Evolutionary conservation across 1,140 invertebrate genomes (phyloP).

Genomic region (Cydia amplana): DNA sequence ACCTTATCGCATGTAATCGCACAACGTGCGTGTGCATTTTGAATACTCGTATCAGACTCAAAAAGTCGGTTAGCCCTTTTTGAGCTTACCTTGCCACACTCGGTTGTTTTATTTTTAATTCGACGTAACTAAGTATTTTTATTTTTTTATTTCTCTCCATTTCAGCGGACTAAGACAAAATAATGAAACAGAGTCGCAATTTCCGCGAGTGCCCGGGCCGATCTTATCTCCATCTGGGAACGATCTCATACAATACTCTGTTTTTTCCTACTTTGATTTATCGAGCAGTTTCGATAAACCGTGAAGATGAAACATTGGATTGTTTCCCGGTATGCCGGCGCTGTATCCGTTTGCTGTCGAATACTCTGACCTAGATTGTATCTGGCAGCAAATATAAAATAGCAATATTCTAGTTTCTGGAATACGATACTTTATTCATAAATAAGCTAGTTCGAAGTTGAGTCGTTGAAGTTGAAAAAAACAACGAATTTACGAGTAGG

Average conservation of each 20-base stretch:
- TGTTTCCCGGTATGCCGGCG: background rate
- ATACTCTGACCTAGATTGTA: conserved; percentile 2
- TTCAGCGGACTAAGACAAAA: background rate
- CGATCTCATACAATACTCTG: conserved; percentile 23
- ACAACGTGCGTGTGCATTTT: too few species aligned
- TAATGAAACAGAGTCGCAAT: background rate
- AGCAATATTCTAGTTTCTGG: background rate
- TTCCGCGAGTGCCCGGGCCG: background rate
- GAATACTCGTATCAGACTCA: too few species aligned
- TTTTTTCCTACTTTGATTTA: conserved; percentile 28
- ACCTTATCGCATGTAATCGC: too few species aligned
- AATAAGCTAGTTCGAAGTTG: background rate
- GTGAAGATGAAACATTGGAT: conserved; percentile 13
- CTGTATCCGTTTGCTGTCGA: background rate
- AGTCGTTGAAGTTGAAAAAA: too few species aligned
- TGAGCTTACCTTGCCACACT: too few species aligned
- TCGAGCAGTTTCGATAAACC: background rate
- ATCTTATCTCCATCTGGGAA: background rate
- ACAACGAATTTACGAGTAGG: too few species aligned
- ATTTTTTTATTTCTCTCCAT: too few species aligned
- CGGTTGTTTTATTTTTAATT: too few species aligned
- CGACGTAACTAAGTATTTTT: too few species aligned
- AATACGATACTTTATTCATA: background rate
- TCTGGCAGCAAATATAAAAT: background rate
- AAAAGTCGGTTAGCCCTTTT: too few species aligned